phyloP scores from a whole-genome alignment of 64 coral and sea anemone species.

The Stichodactyla helianthus region DNA sequence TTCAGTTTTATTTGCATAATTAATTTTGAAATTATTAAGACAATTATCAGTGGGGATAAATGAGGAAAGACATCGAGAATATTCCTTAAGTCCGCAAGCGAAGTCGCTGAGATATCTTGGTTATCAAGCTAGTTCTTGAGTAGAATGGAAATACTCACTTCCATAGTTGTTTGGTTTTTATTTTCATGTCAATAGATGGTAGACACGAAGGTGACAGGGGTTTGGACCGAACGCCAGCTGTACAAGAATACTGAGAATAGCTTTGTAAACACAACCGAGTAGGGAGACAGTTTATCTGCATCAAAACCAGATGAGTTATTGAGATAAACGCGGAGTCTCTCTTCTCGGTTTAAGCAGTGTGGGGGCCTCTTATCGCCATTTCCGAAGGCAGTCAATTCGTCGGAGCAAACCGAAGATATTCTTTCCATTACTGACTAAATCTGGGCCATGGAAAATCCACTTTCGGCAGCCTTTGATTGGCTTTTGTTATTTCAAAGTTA shows the following conservation, averaged over 20 bases:
- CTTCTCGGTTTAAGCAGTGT: neutral
- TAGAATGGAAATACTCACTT: neutral
- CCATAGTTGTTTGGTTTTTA: neutral
- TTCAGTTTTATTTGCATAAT: slow-evolving; percentile 78
- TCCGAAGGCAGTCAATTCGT: no score
- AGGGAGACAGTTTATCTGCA: slow-evolving; percentile 10
- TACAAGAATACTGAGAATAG: neutral
- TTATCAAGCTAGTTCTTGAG: neutral
- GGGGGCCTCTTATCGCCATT: neutral
- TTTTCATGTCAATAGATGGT: slow-evolving; percentile 7
- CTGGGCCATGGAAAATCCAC: neutral
- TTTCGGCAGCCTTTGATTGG: neutral
- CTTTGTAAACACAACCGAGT: slow-evolving; percentile 13
- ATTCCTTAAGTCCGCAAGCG: neutral
- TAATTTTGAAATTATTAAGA: slow-evolving; percentile 86
- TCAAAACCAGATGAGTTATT: slow-evolving; percentile 1
- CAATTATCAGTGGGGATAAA: slow-evolving; percentile 83
- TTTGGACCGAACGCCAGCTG: neutral
- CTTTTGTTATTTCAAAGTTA: neutral
- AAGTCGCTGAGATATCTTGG: neutral
- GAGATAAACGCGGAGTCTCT: neutral
- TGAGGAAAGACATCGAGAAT: neutral
- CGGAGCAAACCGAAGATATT: no score
- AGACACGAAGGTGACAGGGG: slow-evolving; percentile 1
- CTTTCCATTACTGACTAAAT: no score